Percentiles rank a stretch among this genome's conserved stretches.
phyloP scores from a whole-genome alignment of 2,113 vertebrate species.

The Eretmochelys imbricata region DNA sequence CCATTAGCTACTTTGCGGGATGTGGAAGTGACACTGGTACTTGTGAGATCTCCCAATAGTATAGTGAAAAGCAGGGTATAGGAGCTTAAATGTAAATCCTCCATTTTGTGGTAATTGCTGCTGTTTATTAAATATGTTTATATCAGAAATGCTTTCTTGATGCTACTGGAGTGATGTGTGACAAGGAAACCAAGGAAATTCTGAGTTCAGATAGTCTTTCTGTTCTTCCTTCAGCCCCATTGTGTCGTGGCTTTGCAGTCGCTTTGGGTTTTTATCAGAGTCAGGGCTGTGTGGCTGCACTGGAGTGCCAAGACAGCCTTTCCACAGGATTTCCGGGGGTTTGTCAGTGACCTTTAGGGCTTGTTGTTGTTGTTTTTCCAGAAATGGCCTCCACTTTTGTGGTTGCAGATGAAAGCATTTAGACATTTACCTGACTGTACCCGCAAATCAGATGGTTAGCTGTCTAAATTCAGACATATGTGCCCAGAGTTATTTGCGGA shows the following conservation, averaged over 20 bases:
- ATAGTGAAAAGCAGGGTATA: neutral
- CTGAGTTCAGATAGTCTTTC: neutral
- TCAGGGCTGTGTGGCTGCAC: neutral
- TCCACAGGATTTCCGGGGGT: neutral
- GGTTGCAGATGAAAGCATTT: neutral
- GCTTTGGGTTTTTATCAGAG: neutral
- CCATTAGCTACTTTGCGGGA: neutral
- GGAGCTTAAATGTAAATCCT: neutral
- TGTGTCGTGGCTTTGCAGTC: neutral
- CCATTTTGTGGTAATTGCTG: neutral
- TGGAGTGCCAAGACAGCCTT: neutral
- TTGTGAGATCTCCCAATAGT: neutral
- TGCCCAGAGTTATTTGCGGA: neutral
- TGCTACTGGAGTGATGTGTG: neutral
- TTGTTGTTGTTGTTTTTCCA: neutral
- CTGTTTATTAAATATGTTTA: neutral
- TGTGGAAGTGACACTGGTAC: neutral
- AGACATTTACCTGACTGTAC: neutral
- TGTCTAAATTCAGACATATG: neutral
- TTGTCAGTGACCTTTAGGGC: neutral
- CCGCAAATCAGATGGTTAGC: neutral
- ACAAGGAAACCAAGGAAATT: neutral
- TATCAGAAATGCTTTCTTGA: neutral
- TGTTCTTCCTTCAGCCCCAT: neutral
- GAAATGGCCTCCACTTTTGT: neutral